Evolutionary conservation across 2,888 invertebrate genomes (phyloP).

Genomic region (Pammene aurita): DNA sequence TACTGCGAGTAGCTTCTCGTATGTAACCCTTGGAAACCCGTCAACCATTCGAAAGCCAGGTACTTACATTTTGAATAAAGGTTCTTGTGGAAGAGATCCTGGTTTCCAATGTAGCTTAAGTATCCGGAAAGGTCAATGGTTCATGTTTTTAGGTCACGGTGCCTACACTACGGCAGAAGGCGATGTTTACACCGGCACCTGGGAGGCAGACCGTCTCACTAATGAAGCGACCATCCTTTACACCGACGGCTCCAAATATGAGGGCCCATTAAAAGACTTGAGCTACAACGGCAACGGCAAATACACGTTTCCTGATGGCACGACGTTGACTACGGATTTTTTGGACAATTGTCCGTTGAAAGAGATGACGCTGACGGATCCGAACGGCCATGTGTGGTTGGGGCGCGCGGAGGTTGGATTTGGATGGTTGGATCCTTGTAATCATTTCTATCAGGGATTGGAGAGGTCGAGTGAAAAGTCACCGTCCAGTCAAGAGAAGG

Average conservation of each 20-base stretch:
- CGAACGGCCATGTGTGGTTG: constrained; percentile 80
- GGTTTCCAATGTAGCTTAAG: no score
- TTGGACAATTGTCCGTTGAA: constrained; percentile 77
- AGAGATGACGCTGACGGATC: constrained; percentile 72
- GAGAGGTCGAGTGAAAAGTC: constrained; percentile 52
- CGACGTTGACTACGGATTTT: constrained; percentile 76
- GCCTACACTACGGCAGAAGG: constrained; percentile 83
- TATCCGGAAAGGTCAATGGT: not conserved
- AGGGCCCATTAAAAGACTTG: constrained; percentile 77
- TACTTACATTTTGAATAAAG: no score
- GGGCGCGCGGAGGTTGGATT: constrained; percentile 71
- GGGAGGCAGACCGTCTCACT: constrained; percentile 81
- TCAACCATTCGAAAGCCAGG: no score
- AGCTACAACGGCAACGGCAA: constrained; percentile 74
- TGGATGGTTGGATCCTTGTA: constrained; percentile 70
- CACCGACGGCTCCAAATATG: constrained; percentile 75
- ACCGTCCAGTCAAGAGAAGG: not conserved
- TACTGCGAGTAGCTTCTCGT: no score
- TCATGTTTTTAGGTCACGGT: constrained; percentile 68
- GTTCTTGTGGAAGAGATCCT: no score
- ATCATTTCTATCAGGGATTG: constrained; percentile 70
- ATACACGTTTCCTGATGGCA: constrained; percentile 80
- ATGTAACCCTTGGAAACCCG: no score
- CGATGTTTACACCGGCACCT: constrained; percentile 80
- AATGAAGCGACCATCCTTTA: constrained; percentile 67